Percentiles rank a stretch among this genome's conserved stretches.
Evolutionary conservation across 64 coral and sea anemone genomes (phyloP).

Genomic region (Dendronephthya gigantea): DNA sequence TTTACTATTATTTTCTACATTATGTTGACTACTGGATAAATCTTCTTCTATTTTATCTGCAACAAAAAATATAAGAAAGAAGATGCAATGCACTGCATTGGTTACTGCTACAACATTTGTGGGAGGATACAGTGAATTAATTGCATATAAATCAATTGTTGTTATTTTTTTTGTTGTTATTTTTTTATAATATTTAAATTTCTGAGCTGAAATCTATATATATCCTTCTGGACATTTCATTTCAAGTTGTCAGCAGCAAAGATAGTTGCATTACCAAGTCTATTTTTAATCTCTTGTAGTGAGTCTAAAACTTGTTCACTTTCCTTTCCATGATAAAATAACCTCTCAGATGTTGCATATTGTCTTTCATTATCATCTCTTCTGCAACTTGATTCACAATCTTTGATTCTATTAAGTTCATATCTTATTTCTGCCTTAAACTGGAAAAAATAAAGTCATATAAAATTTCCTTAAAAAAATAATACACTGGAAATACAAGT

Average conservation of each 20-base stretch:
- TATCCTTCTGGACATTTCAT: too few relatives aligned
- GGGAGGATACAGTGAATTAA: too few relatives aligned
- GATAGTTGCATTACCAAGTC: not conserved
- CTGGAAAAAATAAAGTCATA: not conserved
- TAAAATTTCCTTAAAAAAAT: not conserved
- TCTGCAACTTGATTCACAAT: not conserved
- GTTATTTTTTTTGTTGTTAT: too few relatives aligned
- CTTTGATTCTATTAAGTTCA: not conserved
- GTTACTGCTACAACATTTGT: too few relatives aligned
- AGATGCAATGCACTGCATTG: not conserved
- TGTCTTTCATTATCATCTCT: not conserved
- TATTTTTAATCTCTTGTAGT: not conserved
- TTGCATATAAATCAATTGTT: too few relatives aligned
- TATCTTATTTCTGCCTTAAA: not conserved
- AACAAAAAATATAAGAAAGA: not conserved
- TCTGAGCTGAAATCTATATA: too few relatives aligned
- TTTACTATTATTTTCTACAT: not conserved
- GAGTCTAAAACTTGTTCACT: not conserved
- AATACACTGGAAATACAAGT: not conserved
- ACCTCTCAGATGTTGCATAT: not conserved
- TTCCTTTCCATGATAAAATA: not conserved
- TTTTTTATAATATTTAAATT: too few relatives aligned
- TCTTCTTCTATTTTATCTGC: not conserved
- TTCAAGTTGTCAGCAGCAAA: too few relatives aligned
- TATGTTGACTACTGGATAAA: not conserved